phyloP scores from a whole-genome alignment of 2,888 invertebrate genomes.

The Xestia xanthographa region DNA sequence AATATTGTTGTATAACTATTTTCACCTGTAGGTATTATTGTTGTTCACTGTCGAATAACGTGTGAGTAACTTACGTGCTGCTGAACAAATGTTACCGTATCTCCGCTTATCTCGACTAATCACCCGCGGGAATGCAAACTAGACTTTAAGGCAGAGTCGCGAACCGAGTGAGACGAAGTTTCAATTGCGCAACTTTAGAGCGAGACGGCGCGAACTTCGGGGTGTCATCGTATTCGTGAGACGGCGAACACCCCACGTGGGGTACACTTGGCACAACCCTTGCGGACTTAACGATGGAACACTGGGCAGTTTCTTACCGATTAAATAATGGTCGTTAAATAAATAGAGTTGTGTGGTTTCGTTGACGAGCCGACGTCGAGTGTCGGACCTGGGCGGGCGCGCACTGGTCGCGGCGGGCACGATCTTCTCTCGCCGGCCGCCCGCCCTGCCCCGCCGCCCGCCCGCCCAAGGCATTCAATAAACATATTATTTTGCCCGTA shows the following conservation, averaged over 20 bases:
- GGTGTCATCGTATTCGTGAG: constrained; percentile 63
- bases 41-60: constrained; percentile 58
- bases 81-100: constrained; percentile 79
- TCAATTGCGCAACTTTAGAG: constrained; percentile 83
- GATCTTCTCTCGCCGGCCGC: constrained; percentile 72
- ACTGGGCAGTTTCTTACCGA: constrained; percentile 87
- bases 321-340: constrained; percentile 86
- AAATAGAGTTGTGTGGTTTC: constrained; percentile 86
- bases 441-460: constrained; percentile 74
- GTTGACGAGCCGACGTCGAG: constrained; percentile 91
- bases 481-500: constrained; percentile 79
- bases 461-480: constrained; percentile 77
- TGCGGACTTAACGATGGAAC: constrained; percentile 73
- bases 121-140: constrained; percentile 80
- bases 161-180: constrained; percentile 76
- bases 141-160: constrained; percentile 68
- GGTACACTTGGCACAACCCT: constrained; percentile 81
- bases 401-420: constrained; percentile 83
- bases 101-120: constrained; percentile 79
- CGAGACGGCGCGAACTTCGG: constrained; percentile 76
- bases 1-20: constrained; percentile 22
- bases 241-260: constrained; percentile 64
- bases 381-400: constrained; percentile 90
- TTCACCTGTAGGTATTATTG: constrained; percentile 33
- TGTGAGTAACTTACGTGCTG: constrained; percentile 83